Conservation (phyloP, 2,888 invertebrate species). For the Nymphalis urticae region DNA sequence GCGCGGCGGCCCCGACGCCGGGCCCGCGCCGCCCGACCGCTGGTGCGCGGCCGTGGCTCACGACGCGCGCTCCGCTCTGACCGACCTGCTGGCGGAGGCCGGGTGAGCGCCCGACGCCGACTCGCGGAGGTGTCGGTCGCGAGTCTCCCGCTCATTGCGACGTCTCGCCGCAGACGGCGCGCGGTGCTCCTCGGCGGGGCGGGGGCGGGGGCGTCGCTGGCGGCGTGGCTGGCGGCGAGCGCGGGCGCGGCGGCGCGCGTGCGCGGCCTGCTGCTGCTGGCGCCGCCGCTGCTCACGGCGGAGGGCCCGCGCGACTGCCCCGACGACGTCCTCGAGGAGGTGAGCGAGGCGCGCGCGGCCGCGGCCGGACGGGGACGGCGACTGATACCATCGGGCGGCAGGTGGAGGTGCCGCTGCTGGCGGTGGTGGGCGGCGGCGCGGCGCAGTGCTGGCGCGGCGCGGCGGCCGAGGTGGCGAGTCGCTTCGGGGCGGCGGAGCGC, state of each 20-base stretch:
- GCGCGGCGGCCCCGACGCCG: constrained; percentile 44
- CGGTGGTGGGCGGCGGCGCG: constrained; percentile 48
- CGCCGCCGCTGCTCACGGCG: constrained; percentile 74
- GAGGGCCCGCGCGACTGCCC: constrained; percentile 62
- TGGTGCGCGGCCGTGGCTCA: constrained; percentile 56
- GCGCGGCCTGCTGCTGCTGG: constrained; percentile 83
- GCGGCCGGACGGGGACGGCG: constrained; percentile 82
- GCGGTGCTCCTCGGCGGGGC: constrained; percentile 51
- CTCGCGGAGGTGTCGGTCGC: not conserved
- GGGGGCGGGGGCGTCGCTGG: constrained; percentile 52
- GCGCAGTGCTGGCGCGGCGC: constrained; percentile 39
- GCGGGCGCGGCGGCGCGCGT: constrained; percentile 42
- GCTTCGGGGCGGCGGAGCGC: constrained; percentile 56
- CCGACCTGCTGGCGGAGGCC: constrained; percentile 54
- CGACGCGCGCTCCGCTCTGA: constrained; percentile 53
- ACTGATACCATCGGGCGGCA: constrained; percentile 75
- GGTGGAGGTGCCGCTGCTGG: constrained; percentile 48
- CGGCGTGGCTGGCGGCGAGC: constrained; percentile 44
- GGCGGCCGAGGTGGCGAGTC: constrained; percentile 35
- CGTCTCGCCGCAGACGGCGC: constrained; percentile 33
- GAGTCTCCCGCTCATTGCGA: not conserved
- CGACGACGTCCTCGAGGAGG: constrained; percentile 57
- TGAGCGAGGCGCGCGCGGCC: constrained; percentile 85
- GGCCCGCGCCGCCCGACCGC: constrained; percentile 42
- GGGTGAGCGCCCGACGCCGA: constrained; percentile 45